Evolutionary conservation across 2,888 invertebrate species (phyloP), one percentile per base, ranked within the genome.

Genomic region (Melanargia galathea): DNA sequence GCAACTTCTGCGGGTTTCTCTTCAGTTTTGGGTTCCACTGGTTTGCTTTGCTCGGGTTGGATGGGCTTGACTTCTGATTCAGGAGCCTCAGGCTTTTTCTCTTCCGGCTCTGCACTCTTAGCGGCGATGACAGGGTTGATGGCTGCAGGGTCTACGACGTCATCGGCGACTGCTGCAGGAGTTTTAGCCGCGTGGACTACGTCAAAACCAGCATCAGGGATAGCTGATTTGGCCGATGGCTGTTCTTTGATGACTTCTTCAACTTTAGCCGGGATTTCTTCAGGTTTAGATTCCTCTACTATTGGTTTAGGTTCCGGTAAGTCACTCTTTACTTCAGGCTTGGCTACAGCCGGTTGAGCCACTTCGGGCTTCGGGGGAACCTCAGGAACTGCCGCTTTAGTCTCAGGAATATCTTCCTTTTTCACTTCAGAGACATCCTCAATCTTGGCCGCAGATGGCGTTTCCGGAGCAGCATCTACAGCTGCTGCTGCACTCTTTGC

Each of bases 31-130:
- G 70, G 43, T 52, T 75, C 73, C 16, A 68, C 70, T 18, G 76
- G 40, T 57, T 72, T 66, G 68, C 67, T 70, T 18, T 71, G 73
- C 54, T 74, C 74, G 11, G 69, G 56, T 58, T 70, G 60, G 51
- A 24, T 63, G 35, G 58, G 61, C 45, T 68, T 71, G 11, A 67
- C 62, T 58, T 55, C 60, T 1, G 67, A 26, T 56, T 68, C 71
- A 46, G 72, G 61, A 38, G 61, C 52, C 40, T 75, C 73, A 20
- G 71, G 72, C 72, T 77, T 78, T 65, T 87, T 87, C 52, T 82
- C 81, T 69, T 81, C 82, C 6, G 79, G 64, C 45, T 89, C 71
- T 80, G 92, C 77, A 83, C 90, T 72, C 84, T 90, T 72, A 57
- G 77, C 76, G 1, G 79, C 73, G n/a, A 76, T 66, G 22, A 76